phyloP scores from a whole-genome alignment of 2,113 vertebrate species.

The Labeo rohita region DNA sequence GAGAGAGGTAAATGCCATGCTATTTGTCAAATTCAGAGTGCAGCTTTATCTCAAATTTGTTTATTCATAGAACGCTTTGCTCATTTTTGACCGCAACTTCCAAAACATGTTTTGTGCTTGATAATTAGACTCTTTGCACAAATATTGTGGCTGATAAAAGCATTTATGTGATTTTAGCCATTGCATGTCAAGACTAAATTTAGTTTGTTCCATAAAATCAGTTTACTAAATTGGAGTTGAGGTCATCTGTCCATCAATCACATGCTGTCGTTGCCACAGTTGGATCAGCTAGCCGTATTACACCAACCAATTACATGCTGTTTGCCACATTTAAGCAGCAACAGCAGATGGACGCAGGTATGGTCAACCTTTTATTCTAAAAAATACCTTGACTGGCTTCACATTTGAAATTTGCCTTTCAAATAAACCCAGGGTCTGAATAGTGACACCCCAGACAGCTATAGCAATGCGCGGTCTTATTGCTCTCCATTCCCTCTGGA shows the following conservation, averaged over 20 bases:
- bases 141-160: not conserved
- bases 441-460: slow-evolving; percentile 53
- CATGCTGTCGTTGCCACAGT: slow-evolving; percentile 21
- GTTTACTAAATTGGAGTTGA: not conserved
- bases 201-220: not conserved
- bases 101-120: not conserved
- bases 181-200: not conserved
- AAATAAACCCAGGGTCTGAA: slow-evolving; percentile 65
- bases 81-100: slow-evolving; percentile 1
- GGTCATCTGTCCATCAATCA: not conserved
- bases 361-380: slow-evolving; percentile 29
- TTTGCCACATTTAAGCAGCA: slow-evolving; percentile 6
- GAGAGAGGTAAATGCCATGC: slow-evolving; percentile 40
- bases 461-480: slow-evolving; percentile 52
- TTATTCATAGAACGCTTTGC: not conserved
- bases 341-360: slow-evolving; percentile 12
- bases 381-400: slow-evolving; percentile 31
- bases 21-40: slow-evolving; percentile 47
- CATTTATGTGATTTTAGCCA: not conserved
- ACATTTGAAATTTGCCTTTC: slow-evolving; percentile 66
- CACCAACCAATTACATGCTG: slow-evolving; percentile 7
- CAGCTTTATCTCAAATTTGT: not conserved
- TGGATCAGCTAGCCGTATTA: not conserved
- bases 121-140: not conserved
- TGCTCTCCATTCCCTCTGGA: slow-evolving; percentile 53